Base-by-base conservation (phyloP, 2,797 vertebrate species). In the Sarcophilus harrisii region DNA sequence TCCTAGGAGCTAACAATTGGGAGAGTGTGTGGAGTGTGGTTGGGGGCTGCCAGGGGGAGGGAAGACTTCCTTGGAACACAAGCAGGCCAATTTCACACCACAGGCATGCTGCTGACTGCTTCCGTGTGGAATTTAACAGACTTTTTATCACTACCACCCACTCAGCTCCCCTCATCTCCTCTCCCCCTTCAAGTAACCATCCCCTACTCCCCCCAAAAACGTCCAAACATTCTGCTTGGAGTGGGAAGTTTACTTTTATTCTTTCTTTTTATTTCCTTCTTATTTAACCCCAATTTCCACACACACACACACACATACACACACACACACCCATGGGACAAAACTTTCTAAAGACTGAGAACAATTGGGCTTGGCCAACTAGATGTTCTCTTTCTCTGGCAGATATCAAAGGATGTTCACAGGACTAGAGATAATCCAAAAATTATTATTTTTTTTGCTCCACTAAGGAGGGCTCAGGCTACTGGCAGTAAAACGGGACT, bases 91-190 rank as follows among this genome's bases (percentile, higher is more conserved):
- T 92, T 92, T 92, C 91, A 92, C 91, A 92, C 91, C 38, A 49
- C 13, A 32, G 91, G 91, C 57, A 59, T 59, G 38, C 28, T 52
- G 45, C 91, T 9, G 30, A 60, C 91, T 60, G 28, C 49, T 92
- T 52, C 38, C 91, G 1, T 92, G 91, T 60, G 91, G 58, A 92
- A 92, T 92, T 60, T 60, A 92, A 59, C 24, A 59, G 27, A 49
- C 91, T 92, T 9, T 28, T 60, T 92, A 92, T 30, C 91, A 92
- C 91, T 45, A 38, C 66, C 91, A 60, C 91, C 58, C 58, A 92
- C 91, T 29, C 38, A 60, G 90, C 90, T 21, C 11, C 90, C 55
- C 90, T 57, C 38, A 12, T 18, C 57, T 29, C 91, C 91, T 16
- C 57, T 28, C 57, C 91, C 57, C n/a, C 0, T 1, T 91, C 57